These are phyloP conservation scores for Enteromius trimaculatus DNA, from an alignment of 2,797 vertebrate species.

Conservation along the genomic window DNA sequence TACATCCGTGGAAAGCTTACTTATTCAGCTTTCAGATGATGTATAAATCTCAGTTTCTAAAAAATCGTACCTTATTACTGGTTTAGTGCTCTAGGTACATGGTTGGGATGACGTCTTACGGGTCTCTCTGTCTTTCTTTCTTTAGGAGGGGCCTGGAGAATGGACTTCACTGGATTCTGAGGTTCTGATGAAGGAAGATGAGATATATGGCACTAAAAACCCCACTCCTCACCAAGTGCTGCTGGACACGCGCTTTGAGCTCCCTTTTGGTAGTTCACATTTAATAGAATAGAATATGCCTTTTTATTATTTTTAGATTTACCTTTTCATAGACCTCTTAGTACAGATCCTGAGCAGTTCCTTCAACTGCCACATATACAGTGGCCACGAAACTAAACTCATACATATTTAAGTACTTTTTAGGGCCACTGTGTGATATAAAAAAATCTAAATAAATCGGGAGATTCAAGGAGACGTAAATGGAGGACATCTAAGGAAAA, in stretches of 20 bases:
- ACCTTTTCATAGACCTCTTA: neutral
- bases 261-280: slow-evolving; percentile 86
- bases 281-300: neutral
- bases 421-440: neutral
- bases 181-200: slow-evolving; percentile 92
- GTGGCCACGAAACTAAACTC: neutral
- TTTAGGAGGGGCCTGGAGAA: slow-evolving; percentile 91
- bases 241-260: slow-evolving; percentile 93
- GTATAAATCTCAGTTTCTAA: neutral
- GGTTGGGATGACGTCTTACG: neutral
- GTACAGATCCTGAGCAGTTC: neutral
- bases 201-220: slow-evolving; percentile 93
- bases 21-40: neutral
- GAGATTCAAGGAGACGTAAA: neutral
- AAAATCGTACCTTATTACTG: neutral
- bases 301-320: neutral
- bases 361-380: neutral
- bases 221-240: slow-evolving; percentile 93
- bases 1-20: neutral
- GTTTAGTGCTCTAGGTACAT: neutral
- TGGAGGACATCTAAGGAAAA: neutral
- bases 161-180: slow-evolving; percentile 93
- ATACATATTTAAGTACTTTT: neutral
- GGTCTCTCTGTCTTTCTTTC: slow-evolving; percentile 44
- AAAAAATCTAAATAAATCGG: neutral